Evolutionary conservation across 2,113 vertebrate species (phyloP).

Genomic region (Microcebus tavaratra): DNA sequence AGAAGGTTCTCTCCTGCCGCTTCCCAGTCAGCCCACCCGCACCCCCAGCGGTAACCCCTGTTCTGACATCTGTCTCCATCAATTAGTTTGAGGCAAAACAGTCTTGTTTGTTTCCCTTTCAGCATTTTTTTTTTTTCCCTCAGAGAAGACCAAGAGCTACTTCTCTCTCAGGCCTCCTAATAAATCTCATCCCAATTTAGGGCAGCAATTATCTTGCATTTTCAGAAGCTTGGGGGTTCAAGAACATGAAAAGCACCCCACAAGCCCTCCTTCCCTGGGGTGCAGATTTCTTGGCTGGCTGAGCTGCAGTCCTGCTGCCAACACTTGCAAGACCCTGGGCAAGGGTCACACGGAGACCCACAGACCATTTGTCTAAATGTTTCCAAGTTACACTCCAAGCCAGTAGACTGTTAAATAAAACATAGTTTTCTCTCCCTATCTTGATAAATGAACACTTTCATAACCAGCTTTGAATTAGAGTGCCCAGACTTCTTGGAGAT

Average conservation of each 20-base stretch:
- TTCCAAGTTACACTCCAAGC: background rate
- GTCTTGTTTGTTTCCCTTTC: background rate
- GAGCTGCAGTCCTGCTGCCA: background rate
- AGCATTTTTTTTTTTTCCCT: background rate
- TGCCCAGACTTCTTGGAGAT: background rate
- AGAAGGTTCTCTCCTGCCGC: background rate
- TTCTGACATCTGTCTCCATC: background rate
- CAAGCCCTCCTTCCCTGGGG: rapidly evolving
- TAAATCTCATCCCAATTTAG: background rate
- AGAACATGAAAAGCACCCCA: background rate
- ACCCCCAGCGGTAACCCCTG: background rate
- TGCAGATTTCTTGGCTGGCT: background rate
- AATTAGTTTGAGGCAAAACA: background rate
- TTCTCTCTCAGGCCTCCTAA: background rate
- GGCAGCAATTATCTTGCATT: background rate
- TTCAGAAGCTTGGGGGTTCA: background rate
- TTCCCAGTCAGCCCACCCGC: background rate
- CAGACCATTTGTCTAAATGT: background rate
- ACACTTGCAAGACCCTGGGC: background rate
- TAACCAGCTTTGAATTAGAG: background rate
- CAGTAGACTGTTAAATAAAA: background rate
- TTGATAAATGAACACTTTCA: background rate
- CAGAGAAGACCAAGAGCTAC: background rate
- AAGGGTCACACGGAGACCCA: background rate
- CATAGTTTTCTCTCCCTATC: no score